Percentiles rank a stretch among this genome's conserved stretches.
Evolutionary conservation across 2,888 invertebrate species (phyloP).

Genomic region (Drosophila nigritarsus): DNA sequence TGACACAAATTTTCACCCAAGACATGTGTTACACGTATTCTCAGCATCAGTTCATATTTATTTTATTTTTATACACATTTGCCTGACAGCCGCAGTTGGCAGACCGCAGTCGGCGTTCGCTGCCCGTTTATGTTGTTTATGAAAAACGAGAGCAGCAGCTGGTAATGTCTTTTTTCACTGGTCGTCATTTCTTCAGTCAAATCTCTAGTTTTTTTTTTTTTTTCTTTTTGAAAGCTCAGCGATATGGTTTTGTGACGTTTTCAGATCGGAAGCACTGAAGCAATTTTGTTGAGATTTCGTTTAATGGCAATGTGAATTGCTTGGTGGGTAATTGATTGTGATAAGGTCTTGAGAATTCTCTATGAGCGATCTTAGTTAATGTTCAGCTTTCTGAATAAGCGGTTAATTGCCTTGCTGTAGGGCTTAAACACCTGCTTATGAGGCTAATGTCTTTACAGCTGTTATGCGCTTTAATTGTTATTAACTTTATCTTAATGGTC

Average conservation of each 20-base stretch:
- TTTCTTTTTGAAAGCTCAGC: constrained; percentile 20
- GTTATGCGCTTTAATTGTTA: background rate
- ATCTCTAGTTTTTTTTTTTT: constrained; percentile 18
- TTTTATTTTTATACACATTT: constrained; percentile 73
- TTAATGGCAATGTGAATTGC: constrained; percentile 3
- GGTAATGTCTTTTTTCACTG: constrained; percentile 42
- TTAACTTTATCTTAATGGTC: background rate
- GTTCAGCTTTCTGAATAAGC: background rate
- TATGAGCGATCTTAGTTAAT: background rate
- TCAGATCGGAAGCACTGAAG: constrained; percentile 16
- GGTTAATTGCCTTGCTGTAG: background rate
- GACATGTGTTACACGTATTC: constrained; percentile 46
- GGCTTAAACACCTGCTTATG: constrained; percentile 3
- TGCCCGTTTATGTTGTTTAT: constrained; percentile 33
- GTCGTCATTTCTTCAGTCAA: constrained; percentile 6
- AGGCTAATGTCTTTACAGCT: constrained; percentile 6
- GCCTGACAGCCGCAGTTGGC: constrained; percentile 50
- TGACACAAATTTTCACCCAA: constrained; percentile 73
- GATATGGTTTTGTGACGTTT: constrained; percentile 37
- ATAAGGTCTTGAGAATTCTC: background rate
- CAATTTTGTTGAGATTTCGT: constrained; percentile 3
- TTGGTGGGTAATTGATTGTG: background rate
- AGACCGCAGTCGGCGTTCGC: constrained; percentile 20
- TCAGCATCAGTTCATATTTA: constrained; percentile 40
- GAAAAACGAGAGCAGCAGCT: constrained; percentile 72